Conservation (phyloP, 2,888 invertebrate species). For the Thera obeliscata region DNA sequence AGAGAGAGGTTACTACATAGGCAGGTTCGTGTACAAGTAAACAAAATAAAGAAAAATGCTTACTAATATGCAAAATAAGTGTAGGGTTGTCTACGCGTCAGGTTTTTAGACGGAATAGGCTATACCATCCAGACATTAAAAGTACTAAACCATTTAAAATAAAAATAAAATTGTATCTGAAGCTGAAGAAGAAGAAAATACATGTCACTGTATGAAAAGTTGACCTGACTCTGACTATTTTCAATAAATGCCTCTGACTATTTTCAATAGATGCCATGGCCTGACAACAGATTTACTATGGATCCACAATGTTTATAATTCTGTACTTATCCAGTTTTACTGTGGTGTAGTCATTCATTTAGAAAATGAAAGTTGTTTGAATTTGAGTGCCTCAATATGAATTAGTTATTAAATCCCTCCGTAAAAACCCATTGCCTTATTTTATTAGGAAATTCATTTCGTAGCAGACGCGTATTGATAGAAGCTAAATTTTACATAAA, state of each 20-base stretch:
- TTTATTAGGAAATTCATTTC: conserved; percentile 70
- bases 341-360: conserved; percentile 26
- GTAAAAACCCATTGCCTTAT: conserved; percentile 78
- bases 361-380: conserved; percentile 61
- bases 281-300: neutral
- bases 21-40: too few relatives aligned
- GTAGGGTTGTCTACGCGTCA: too few relatives aligned
- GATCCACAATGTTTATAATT: neutral
- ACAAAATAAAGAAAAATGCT: too few relatives aligned
- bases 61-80: too few relatives aligned
- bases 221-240: too few relatives aligned
- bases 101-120: too few relatives aligned
- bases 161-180: too few relatives aligned
- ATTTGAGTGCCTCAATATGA: conserved; percentile 78
- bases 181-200: too few relatives aligned
- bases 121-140: too few relatives aligned
- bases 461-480: conserved; percentile 57
- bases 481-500: conserved; percentile 60
- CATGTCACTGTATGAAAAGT: too few relatives aligned
- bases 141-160: too few relatives aligned
- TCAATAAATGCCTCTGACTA: neutral
- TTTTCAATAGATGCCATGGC: neutral
- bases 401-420: conserved; percentile 79
- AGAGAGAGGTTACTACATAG: too few relatives aligned
- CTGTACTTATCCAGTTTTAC: conserved; percentile 13